Percentiles rank a stretch among this genome's conserved stretches.
Conservation (phyloP, 2,888 invertebrate species). For the Adineta ricciae region DNA sequence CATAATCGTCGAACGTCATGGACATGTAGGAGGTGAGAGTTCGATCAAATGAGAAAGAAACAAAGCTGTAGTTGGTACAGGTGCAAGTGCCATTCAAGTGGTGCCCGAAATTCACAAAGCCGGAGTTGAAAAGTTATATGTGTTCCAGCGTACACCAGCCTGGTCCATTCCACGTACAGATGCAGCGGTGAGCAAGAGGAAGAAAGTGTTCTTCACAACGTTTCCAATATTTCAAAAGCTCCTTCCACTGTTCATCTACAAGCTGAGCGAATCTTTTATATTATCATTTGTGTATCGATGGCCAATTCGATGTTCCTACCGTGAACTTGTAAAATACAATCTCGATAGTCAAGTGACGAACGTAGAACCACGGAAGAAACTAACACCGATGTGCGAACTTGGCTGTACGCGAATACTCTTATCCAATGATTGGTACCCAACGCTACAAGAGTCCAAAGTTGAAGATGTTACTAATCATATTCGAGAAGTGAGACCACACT, state of each 20-base stretch:
- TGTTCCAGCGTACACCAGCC: constrained; percentile 2
- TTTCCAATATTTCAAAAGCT: neutral
- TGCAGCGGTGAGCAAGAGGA: neutral
- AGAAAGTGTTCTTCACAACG: neutral
- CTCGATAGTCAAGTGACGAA: neutral
- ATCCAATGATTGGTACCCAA: neutral
- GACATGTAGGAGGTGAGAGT: neutral
- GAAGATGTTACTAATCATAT: neutral
- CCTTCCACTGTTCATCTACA: neutral
- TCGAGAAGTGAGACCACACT: neutral
- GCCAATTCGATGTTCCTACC: neutral
- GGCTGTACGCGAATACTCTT: neutral
- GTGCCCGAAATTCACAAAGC: neutral
- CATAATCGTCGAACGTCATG: neutral
- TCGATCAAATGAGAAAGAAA: neutral
- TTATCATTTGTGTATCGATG: neutral
- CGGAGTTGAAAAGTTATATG: neutral
- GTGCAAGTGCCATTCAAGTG: constrained; percentile 5
- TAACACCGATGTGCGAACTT: neutral
- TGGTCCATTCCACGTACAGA: neutral
- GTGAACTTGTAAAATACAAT: neutral
- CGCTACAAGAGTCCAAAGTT: neutral
- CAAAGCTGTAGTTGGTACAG: neutral
- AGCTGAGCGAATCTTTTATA: neutral
- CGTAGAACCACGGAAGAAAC: neutral